phyloP scores from a whole-genome alignment of 2,888 invertebrate genomes.

The Rhagonycha lutea region DNA sequence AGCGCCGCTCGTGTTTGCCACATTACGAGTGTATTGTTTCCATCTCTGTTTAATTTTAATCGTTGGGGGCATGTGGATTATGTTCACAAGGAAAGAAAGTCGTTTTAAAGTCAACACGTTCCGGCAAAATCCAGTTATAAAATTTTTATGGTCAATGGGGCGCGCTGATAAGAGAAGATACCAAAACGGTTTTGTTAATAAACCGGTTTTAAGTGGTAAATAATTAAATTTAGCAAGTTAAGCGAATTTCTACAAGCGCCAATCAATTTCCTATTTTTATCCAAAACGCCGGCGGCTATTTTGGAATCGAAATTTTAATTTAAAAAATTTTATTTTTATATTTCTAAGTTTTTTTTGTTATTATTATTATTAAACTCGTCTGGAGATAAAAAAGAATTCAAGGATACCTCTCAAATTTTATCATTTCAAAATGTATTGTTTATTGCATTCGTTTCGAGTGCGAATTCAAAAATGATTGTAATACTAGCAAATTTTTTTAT shows the following conservation, averaged over 20 bases:
- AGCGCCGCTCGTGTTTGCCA: slow-evolving; percentile 17
- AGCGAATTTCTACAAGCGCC: not conserved
- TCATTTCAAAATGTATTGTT: not conserved
- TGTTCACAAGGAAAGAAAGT: slow-evolving; percentile 44
- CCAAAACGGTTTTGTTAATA: slow-evolving; percentile 45
- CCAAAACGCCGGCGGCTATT: not conserved
- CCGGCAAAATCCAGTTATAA: slow-evolving; percentile 62
- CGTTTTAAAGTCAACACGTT: slow-evolving; percentile 50
- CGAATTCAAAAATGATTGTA: not conserved
- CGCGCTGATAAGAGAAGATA: slow-evolving; percentile 49
- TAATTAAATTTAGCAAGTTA: slow-evolving; percentile 11
- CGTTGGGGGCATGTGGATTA: slow-evolving; percentile 47
- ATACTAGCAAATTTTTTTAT: not conserved
- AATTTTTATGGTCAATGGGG: slow-evolving; percentile 66
- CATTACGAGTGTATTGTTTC: not conserved
- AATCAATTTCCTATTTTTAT: not conserved
- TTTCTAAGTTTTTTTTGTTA: not conserved
- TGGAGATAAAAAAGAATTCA: slow-evolving; percentile 7
- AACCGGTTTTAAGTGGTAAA: slow-evolving; percentile 47
- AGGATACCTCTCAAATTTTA: not conserved
- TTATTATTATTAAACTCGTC: not conserved
- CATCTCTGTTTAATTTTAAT: slow-evolving; percentile 28
- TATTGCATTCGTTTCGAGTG: not conserved
- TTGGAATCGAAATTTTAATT: not conserved
- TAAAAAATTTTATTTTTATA: not conserved